phyloP scores from a whole-genome alignment of 2,113 vertebrate genomes.

The Brachirus orientalis region DNA sequence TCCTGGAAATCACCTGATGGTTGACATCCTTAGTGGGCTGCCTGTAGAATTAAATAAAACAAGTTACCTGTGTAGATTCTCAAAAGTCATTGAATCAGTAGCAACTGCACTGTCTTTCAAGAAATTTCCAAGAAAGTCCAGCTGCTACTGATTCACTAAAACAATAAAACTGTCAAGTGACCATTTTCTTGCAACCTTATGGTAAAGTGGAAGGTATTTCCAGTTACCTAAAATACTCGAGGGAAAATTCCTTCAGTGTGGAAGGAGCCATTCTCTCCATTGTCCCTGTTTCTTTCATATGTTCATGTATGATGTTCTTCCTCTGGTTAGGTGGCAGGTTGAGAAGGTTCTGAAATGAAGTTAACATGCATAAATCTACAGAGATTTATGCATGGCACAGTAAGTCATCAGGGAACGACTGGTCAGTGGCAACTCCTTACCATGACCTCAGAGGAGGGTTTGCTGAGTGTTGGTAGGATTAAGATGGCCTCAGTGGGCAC shows the following conservation, averaged over 20 bases:
- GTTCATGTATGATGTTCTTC: constrained; percentile 71
- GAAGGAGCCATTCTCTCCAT: constrained; percentile 78
- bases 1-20: constrained; percentile 85
- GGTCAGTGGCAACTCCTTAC: constrained; percentile 68
- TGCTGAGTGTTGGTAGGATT: constrained; percentile 86
- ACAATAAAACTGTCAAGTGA: background rate
- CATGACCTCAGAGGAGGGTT: constrained; percentile 89
- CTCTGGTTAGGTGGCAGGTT: constrained; percentile 92
- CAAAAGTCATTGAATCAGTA: too few species aligned
- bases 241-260: constrained; percentile 91
- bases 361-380: background rate
- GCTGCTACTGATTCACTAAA: too few species aligned
- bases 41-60: constrained; percentile 69
- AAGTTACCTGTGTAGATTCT: background rate
- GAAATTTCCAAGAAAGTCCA: too few species aligned
- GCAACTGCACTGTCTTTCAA: too few species aligned
- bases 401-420: background rate
- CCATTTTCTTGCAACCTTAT: background rate
- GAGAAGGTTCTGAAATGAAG: constrained; percentile 85
- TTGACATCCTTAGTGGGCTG: constrained; percentile 88
- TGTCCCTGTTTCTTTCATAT: constrained; percentile 61
- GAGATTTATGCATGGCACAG: background rate
- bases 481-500: constrained; percentile 84
- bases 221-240: constrained; percentile 90
- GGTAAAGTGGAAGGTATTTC: background rate